These are phyloP conservation scores for Hemicrepidius hirtus DNA, from an alignment of 2,888 invertebrate species.

Conservation along the genomic window DNA sequence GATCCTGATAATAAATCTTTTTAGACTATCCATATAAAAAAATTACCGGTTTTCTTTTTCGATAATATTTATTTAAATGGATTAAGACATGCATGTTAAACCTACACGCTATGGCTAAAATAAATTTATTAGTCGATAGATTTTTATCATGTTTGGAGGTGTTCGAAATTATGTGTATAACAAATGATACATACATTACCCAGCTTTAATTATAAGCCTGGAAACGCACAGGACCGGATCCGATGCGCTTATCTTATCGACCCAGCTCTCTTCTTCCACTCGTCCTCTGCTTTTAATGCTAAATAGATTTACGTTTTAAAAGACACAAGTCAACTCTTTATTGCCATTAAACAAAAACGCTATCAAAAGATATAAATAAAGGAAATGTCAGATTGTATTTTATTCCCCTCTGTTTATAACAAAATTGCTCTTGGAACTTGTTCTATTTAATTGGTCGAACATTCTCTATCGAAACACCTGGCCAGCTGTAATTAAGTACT, in stretches of 20 bases:
- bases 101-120: conserved; percentile 60
- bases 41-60: conserved; percentile 52
- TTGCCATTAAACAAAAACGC: background rate
- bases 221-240: conserved; percentile 47
- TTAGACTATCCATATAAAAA: conserved; percentile 46
- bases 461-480: no score
- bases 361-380: background rate
- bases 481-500: no score
- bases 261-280: background rate
- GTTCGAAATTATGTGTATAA: conserved; percentile 61
- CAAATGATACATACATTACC: conserved; percentile 60
- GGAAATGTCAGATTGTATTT: background rate
- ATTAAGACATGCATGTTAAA: conserved; percentile 64
- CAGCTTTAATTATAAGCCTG: conserved; percentile 50
- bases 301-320: background rate
- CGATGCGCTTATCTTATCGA: conserved; percentile 25
- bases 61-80: conserved; percentile 62
- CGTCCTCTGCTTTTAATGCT: conserved; percentile 18
- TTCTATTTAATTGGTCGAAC: no score
- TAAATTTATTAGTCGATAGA: conserved; percentile 57
- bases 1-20: conserved; percentile 50
- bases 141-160: conserved; percentile 58
- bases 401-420: no score
- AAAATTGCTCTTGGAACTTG: no score
- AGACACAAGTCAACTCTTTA: background rate